Base-by-base conservation (phyloP, 2,888 invertebrate genomes). In the Lycophotia porphyrea region DNA sequence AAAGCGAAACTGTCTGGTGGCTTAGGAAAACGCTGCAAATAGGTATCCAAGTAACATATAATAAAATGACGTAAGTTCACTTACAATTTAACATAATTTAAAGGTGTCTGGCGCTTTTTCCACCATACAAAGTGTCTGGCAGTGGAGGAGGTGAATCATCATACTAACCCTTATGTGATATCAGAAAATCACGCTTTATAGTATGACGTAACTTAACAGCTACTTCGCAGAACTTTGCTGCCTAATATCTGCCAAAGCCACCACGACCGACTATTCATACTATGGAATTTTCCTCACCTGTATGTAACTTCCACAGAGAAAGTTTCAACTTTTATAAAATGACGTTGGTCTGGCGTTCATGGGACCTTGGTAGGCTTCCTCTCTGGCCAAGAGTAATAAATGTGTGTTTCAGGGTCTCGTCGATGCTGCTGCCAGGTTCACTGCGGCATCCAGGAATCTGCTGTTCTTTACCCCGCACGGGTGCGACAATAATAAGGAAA, bases 361-460 rank as follows among this genome's bases (percentile, higher is more conserved):
- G 24, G 3, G 2, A 49, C 24, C n/a, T n/a, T n/a, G n/a, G 52
- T n/a, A 9, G 49, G 49, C n/a, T 4, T 52, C 52, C 11, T n/a
- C 11, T n/a, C 27, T 55, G 27, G 5, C 55, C 7, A 27, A 27
- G 15, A 31, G 3, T 42, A 55, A 18, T 2, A 60, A 60, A 31
- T 44, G 5, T 74, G 31, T 71, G 31, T 71, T 78, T 0, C 82
- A 93, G 93, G 89, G 87, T 60, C 67, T 93, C 24, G 85, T 80
- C 39, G 89, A 89, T 0, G 88, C 90, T 1, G 88, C 91, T 1
- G 81, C 85, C 0, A 91, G 89, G 70, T 92, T 88, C 52, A 89
- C 90, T 0, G 87, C 87, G 0, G 90, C 92, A 0, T 91, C 93
- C 1, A 90, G 90, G 21, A 91, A 90, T 58, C 75, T 94, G 44